Base-by-base conservation (phyloP, 2,797 vertebrate species). In the Cynopterus sphinx region DNA sequence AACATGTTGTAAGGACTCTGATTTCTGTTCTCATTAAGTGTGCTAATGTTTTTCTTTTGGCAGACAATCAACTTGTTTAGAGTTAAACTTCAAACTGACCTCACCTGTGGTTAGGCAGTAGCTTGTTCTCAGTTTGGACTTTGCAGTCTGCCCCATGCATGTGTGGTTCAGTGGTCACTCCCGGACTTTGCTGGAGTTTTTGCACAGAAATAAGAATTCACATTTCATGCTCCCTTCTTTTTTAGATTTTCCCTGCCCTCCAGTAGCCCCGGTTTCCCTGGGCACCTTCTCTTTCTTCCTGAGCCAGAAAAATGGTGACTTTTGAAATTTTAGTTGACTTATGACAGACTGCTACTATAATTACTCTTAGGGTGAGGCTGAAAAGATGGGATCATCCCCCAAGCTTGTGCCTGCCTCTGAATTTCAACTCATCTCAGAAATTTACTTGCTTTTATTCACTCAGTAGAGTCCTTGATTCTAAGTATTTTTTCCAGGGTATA, bases 281-380 rank as follows among this genome's bases (percentile, higher is more conserved):
- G 51, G 9, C 15, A 70, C 11, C 33, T 81, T 87, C 16, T 33
- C 41, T 88, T 46, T 65, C 53, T 26, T 77, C n/a, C 61, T 26
- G 36, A 92, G 28, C 39, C 59, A 61, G 75, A 90, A 85, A 75
- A 70, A n/a, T 41, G 46, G 9, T 51, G 22, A 46, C n/a, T n/a
- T 68, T 41, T 73, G 51, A 19, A 8, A 1, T 63, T 79, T 87
- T 68, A 26, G 17, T 39, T 71, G 46, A 51, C 21, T 11, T 51
- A 19, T 39, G 61, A 46, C 33, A 59, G 2, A 28, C 2, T 61
- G 43, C 26, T 51, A 24, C 26, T n/a, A 41, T 51, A 13, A 5
- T 17, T 78, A 6, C 84, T n/a, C 51, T 81, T 1, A 9, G 8
- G 31, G 21, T 6, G n/a, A 82, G 11, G 74, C 63, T 53, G 43